A percentile compares a stretch with the other conserved stretches of the same genome.
These are phyloP conservation scores for Anolis sagrei DNA, from an alignment of 2,113 vertebrate species.

Conservation along the genomic window DNA sequence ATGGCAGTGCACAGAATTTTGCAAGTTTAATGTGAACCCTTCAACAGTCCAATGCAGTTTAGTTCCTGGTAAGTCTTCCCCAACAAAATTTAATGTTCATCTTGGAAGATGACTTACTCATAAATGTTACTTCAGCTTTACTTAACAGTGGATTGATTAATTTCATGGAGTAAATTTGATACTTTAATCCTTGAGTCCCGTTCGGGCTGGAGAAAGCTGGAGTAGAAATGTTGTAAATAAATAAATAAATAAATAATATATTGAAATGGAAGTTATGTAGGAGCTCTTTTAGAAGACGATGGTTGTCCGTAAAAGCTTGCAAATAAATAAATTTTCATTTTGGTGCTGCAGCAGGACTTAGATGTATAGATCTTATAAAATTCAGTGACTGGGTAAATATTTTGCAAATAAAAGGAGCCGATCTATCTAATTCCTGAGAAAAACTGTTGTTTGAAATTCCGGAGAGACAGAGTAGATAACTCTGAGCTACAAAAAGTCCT, in stretches of 20 bases:
- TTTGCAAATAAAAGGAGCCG: background rate
- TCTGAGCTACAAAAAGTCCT: background rate
- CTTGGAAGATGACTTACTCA: slow-evolving; percentile 71
- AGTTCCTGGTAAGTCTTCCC: slow-evolving; percentile 78
- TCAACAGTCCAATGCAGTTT: slow-evolving; percentile 71
- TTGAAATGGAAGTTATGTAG: slow-evolving; percentile 36
- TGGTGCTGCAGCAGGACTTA: background rate
- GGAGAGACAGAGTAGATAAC: background rate
- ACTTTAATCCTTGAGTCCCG: slow-evolving; percentile 16
- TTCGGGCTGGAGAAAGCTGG: too few relatives aligned
- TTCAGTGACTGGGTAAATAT: background rate
- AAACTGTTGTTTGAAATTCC: background rate
- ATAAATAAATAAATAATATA: too few relatives aligned
- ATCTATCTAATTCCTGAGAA: background rate
- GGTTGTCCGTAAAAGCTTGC: background rate
- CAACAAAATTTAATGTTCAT: slow-evolving; percentile 63
- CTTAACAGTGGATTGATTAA: slow-evolving; percentile 54
- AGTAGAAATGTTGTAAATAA: too few relatives aligned
- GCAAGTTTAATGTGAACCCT: slow-evolving; percentile 72
- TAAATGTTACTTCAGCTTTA: slow-evolving; percentile 58
- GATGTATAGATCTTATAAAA: slow-evolving; percentile 45
- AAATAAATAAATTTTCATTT: background rate
- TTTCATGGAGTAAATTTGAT: slow-evolving; percentile 17
- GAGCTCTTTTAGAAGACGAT: background rate
- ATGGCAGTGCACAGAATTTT: slow-evolving; percentile 75